A percentile compares a stretch with the other conserved stretches of the same genome.
Evolutionary conservation across 2,888 invertebrate genomes (phyloP).

Genomic region (Plagodis dolabraria): DNA sequence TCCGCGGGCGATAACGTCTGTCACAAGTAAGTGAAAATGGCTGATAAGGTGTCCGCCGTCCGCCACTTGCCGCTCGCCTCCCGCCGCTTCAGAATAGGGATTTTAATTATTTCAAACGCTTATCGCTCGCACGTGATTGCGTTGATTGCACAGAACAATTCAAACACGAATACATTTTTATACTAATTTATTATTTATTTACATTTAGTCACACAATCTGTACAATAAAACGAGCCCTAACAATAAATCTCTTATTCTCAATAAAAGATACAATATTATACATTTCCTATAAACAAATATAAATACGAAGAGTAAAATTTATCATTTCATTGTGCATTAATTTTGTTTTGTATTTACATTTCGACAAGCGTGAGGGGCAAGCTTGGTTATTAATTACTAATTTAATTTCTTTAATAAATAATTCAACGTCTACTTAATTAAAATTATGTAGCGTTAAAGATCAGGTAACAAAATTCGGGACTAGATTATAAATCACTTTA

Average conservation of each 20-base stretch:
- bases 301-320: conserved; percentile 59
- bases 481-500: conserved; percentile 30
- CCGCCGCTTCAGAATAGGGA: conserved; percentile 26
- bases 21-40: conserved; percentile 57
- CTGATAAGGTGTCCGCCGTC: conserved; percentile 56
- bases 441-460: conserved; percentile 33
- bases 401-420: conserved; percentile 28
- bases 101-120: conserved; percentile 56
- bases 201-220: conserved; percentile 68
- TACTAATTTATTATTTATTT: conserved; percentile 78
- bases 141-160: conserved; percentile 29
- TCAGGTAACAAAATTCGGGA: conserved; percentile 37
- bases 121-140: conserved; percentile 20
- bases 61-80: conserved; percentile 11
- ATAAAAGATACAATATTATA: conserved; percentile 75
- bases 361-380: conserved; percentile 78
- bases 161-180: conserved; percentile 54
- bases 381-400: conserved; percentile 58
- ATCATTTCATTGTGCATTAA: conserved; percentile 65
- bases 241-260: conserved; percentile 73
- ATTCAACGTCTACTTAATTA: conserved; percentile 41
- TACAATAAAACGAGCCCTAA: conserved; percentile 68
- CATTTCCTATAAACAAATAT: conserved; percentile 64
- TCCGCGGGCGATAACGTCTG: conserved; percentile 66
- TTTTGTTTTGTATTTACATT: conserved; percentile 70